These are phyloP conservation scores for Clinocottus analis DNA, from an alignment of 2,113 vertebrate genomes.

Conservation along the genomic window DNA sequence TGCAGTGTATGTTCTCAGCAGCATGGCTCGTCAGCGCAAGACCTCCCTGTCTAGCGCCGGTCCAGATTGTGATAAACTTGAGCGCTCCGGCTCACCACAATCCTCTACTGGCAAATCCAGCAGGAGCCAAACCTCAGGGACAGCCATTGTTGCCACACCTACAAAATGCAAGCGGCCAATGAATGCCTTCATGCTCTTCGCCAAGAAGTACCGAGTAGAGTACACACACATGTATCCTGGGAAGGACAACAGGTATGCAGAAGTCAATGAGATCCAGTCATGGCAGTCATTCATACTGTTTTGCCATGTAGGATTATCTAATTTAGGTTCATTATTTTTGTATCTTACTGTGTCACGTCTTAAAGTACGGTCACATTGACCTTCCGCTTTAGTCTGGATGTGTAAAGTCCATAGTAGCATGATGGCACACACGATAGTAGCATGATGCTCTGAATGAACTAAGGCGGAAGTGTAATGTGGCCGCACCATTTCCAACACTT, in stretches of 20 bases:
- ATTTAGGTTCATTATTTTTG: neutral
- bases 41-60: slow-evolving; percentile 91
- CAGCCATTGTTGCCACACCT: slow-evolving; percentile 88
- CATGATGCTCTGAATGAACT: too few relatives aligned
- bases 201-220: slow-evolving; percentile 99
- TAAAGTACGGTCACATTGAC: neutral
- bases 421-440: too few relatives aligned
- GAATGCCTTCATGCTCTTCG: slow-evolving; percentile 99
- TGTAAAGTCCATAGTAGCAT: too few relatives aligned
- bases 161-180: slow-evolving; percentile 99
- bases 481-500: neutral
- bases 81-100: slow-evolving; percentile 84
- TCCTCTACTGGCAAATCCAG: slow-evolving; percentile 88
- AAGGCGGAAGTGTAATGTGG: neutral
- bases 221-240: slow-evolving; percentile 99
- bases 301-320: neutral
- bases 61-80: slow-evolving; percentile 90
- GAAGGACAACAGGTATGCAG: slow-evolving; percentile 96
- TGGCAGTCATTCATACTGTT: neutral
- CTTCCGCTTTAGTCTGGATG: too few relatives aligned
- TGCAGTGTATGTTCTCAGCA: slow-evolving; percentile 98
- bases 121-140: slow-evolving; percentile 93
- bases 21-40: slow-evolving; percentile 97
- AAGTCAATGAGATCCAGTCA: neutral
- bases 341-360: neutral